phyloP scores from a whole-genome alignment of 2,113 vertebrate genomes.

The Sinocyclocheilus grahami region DNA sequence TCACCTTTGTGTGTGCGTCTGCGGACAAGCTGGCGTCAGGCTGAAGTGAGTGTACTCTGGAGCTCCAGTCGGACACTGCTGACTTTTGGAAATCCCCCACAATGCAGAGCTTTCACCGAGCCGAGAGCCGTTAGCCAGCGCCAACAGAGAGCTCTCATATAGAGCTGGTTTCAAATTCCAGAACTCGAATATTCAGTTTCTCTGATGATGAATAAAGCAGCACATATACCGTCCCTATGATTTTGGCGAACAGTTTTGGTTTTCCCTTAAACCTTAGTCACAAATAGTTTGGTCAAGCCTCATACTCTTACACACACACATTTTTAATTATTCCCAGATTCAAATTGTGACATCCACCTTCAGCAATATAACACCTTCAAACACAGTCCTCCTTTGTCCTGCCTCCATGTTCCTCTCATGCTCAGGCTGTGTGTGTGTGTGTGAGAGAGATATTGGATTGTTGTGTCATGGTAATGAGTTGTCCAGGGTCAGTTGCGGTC shows the following conservation, averaged over 20 bases:
- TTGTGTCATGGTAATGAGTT: conserved; percentile 7
- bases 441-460: neutral
- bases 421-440: conserved; percentile 20
- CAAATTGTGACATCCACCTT: conserved; percentile 23
- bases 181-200: neutral
- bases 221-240: neutral
- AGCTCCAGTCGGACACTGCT: conserved; percentile 60
- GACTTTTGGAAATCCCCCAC: conserved; percentile 67
- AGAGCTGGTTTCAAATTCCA: neutral
- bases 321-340: conserved; percentile 40
- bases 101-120: conserved; percentile 69
- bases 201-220: neutral
- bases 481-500: conserved; percentile 24
- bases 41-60: conserved; percentile 56
- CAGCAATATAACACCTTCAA: conserved; percentile 22
- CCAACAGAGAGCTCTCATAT: conserved; percentile 39
- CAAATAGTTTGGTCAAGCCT: conserved; percentile 10
- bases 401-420: neutral
- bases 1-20: conserved; percentile 51
- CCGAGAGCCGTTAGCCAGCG: conserved; percentile 57
- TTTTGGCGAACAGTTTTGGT: neutral
- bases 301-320: neutral
- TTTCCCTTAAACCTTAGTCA: conserved; percentile 10
- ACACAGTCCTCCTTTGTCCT: conserved; percentile 4
- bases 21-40: conserved; percentile 67